These are phyloP conservation scores for Bos indicus DNA, from an alignment of 2,113 vertebrate genomes.

Conservation along the genomic window DNA sequence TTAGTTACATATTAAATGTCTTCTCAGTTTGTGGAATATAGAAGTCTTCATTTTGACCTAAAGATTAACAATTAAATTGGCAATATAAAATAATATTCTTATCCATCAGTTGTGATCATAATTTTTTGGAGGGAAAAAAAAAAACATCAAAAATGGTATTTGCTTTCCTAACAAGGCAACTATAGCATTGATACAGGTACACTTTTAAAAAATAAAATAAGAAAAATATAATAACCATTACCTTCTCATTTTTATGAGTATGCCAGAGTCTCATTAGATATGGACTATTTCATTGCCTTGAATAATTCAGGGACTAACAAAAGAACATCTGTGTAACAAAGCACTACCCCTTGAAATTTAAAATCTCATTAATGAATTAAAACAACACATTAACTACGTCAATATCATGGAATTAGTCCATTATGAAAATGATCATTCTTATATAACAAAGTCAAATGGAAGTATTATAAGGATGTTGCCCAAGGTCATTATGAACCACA, in stretches of 20 bases:
- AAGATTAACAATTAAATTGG: not conserved
- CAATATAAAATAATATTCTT: not conserved
- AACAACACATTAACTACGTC: not conserved
- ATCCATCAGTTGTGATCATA: not conserved
- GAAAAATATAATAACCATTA: not conserved
- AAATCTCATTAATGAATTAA: constrained; percentile 22
- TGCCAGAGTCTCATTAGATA: not conserved
- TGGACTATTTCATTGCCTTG: not conserved
- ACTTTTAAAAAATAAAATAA: not conserved
- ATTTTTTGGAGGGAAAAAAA: not conserved
- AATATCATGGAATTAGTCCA: not conserved
- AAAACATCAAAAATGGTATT: not conserved
- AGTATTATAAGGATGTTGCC: not conserved
- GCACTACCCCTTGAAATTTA: not conserved
- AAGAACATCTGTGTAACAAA: constrained; percentile 22
- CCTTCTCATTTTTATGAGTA: not conserved
- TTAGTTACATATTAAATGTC: not conserved
- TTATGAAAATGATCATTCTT: constrained; percentile 27
- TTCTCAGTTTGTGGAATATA: not conserved
- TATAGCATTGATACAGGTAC: not conserved
- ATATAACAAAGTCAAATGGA: constrained; percentile 5
- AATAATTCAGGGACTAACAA: constrained; percentile 31
- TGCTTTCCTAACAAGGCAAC: not conserved
- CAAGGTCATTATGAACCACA: not conserved
- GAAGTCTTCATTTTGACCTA: not conserved